These are phyloP conservation scores for Patella pellucida DNA, from an alignment of 2,888 invertebrate genomes.

Conservation along the genomic window DNA sequence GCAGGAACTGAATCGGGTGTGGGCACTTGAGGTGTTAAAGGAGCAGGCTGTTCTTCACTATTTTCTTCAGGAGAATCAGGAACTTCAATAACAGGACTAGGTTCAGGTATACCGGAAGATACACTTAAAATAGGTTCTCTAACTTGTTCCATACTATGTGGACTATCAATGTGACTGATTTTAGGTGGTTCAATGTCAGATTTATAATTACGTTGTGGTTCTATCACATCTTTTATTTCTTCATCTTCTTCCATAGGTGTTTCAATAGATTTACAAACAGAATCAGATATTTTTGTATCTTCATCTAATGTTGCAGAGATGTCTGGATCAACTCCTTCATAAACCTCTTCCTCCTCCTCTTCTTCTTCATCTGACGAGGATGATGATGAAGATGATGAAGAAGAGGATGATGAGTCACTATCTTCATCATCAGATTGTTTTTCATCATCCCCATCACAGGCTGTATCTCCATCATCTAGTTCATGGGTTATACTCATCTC, in stretches of 20 bases:
- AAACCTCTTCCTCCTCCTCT: slow-evolving; percentile 37
- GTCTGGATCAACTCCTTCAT: slow-evolving; percentile 32
- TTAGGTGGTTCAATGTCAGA: background rate
- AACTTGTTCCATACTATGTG: slow-evolving; percentile 19
- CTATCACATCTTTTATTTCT: slow-evolving; percentile 31
- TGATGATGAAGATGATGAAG: slow-evolving; percentile 15
- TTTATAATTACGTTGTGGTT: background rate
- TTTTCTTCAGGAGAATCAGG: slow-evolving; percentile 49
- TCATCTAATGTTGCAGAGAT: slow-evolving; percentile 11
- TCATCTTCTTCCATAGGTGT: slow-evolving; percentile 32
- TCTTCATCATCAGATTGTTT: slow-evolving; percentile 28
- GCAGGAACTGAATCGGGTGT: slow-evolving; percentile 40
- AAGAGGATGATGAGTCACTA: slow-evolving; percentile 15
- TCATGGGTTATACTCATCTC: slow-evolving; percentile 12
- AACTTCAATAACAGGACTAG: slow-evolving; percentile 49
- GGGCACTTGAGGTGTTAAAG: slow-evolving; percentile 54
- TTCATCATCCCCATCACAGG: slow-evolving; percentile 31
- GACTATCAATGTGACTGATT: slow-evolving; percentile 8
- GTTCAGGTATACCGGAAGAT: slow-evolving; percentile 35
- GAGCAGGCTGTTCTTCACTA: slow-evolving; percentile 48
- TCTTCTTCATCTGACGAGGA: slow-evolving; percentile 29
- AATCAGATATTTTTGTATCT: slow-evolving; percentile 5
- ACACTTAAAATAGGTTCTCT: slow-evolving; percentile 17
- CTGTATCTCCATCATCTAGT: slow-evolving; percentile 15
- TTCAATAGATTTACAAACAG: slow-evolving; percentile 16